Evolutionary conservation across 2,888 invertebrate genomes (phyloP).

Genomic region (Poecilus cupreus): DNA sequence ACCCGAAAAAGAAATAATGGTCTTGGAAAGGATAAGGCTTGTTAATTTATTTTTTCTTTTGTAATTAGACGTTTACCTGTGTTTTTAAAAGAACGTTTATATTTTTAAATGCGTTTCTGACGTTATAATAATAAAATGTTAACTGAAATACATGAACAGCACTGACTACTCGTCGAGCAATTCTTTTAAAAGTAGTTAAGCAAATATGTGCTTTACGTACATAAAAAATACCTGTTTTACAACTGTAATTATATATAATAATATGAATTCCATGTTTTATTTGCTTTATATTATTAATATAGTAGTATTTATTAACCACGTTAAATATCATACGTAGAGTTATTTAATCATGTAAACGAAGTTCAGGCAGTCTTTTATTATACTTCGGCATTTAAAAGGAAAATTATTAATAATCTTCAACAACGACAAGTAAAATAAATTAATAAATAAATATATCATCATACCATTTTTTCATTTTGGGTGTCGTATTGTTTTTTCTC

Average conservation of each 20-base stretch:
- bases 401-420: too few species aligned
- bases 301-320: too few species aligned
- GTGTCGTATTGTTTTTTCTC: too few species aligned
- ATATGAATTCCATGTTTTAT: slow-evolving; percentile 56
- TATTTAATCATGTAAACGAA: too few species aligned
- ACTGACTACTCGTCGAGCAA: background rate
- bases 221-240: background rate
- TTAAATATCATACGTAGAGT: too few species aligned
- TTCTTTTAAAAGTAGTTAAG: background rate
- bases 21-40: slow-evolving; percentile 18
- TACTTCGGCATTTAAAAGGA: too few species aligned
- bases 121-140: slow-evolving; percentile 9
- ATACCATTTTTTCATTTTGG: too few species aligned
- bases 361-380: too few species aligned
- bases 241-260: slow-evolving; percentile 12
- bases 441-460: too few species aligned
- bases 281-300: too few species aligned
- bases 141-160: background rate
- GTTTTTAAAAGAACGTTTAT: slow-evolving; percentile 35
- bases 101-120: slow-evolving; percentile 26
- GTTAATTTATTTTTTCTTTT: slow-evolving; percentile 42
- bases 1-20: slow-evolving; percentile 5
- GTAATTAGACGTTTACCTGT: slow-evolving; percentile 29
- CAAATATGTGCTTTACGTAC: background rate
- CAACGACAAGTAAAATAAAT: too few species aligned